Evolutionary conservation across 1,140 invertebrate genomes (phyloP).

Genomic region (fruit fly (Drosophila melanogaster)): Release_6_plus_ISO1_MT NT_033777.3:26291501-26292000

Average conservation of each 20-base stretch:
- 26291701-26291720: conserved; percentile 80
- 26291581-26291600: conserved; percentile 84
- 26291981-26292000: conserved; percentile 80
- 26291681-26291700: conserved; percentile 77
- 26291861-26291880: conserved; percentile 83
- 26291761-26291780: not conserved
- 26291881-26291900: conserved; percentile 80
- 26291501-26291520: not conserved
- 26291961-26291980: conserved; percentile 37
- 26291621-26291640: conserved; percentile 15
- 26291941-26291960: conserved; percentile 17
- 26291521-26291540: conserved; percentile 59
- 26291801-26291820: conserved; percentile 66
- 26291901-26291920: conserved; percentile 31
- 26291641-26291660: conserved; percentile 44
- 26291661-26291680: conserved; percentile 77
- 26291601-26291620: conserved; percentile 63
- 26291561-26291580: conserved; percentile 84
- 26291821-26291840: conserved; percentile 22
- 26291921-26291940: conserved; percentile 16
- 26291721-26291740: conserved; percentile 36
- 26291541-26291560: conserved; percentile 80
- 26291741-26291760: conserved; percentile 1
- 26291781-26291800: conserved; percentile 74
- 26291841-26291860: conserved; percentile 62